Evolutionary conservation across 2,888 invertebrate species (phyloP).

Genomic region (Sepioteuthis lessoniana): DNA sequence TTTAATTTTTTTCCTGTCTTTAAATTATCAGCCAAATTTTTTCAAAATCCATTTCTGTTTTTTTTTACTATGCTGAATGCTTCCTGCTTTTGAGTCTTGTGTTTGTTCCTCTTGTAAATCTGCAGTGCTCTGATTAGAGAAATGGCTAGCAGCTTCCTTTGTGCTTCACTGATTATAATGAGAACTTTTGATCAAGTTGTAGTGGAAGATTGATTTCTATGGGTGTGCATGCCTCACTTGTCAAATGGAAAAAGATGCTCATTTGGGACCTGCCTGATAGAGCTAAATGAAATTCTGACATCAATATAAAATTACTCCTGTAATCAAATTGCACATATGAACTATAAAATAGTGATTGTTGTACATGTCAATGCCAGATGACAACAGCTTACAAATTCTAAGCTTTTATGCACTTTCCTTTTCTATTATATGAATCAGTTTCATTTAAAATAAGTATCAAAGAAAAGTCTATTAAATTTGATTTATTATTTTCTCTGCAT

Average conservation of each 20-base stretch:
- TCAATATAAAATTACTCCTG: not conserved
- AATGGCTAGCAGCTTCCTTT: conserved; percentile 33
- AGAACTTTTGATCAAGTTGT: conserved; percentile 33
- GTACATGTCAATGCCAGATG: not conserved
- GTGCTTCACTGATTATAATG: conserved; percentile 2
- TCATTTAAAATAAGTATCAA: no score
- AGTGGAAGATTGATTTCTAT: not conserved
- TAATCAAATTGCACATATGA: conserved; percentile 17
- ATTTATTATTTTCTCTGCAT: no score
- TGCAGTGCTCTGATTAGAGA: not conserved
- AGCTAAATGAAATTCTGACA: not conserved
- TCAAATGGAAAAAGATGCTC: not conserved
- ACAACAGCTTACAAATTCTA: not conserved
- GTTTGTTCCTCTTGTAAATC: conserved; percentile 7
- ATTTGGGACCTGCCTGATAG: not conserved
- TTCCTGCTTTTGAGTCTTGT: not conserved
- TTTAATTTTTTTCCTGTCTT: not conserved
- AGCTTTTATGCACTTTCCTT: not conserved
- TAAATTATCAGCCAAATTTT: not conserved
- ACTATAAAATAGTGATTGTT: not conserved
- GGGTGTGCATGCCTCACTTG: conserved; percentile 6
- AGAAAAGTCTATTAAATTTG: no score
- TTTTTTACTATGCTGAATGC: not conserved
- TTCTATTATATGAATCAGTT: no score
- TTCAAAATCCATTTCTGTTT: not conserved